Base-by-base conservation (phyloP, 2,888 invertebrate genomes). In the Agrotis puta region DNA sequence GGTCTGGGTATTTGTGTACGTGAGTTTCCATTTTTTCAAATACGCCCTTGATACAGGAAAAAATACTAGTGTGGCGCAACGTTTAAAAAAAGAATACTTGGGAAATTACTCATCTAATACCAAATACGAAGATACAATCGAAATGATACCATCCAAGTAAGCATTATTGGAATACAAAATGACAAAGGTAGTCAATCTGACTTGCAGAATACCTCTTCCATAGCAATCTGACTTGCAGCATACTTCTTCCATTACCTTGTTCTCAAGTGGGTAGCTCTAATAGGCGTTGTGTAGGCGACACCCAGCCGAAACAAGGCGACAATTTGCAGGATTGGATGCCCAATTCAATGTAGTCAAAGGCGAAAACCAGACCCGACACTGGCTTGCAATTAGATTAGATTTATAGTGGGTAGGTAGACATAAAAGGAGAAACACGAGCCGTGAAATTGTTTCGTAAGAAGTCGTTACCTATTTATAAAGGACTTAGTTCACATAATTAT, bases 321-420 rank as follows among this genome's bases (percentile, higher is more conserved):
- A 66, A 77, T 77, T 76, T 76, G 51, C 20, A 59, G 27, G 39
- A 59, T 66, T 74, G 64, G 16, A 54, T 33, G 33, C 43, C 43
- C 61, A 77, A 77, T 77, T 81, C 7, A 63, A 76, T 70, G 39
- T 76, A 53, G 65, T 66, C 80, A 64, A 48, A 64, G 51, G 5
- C 53, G 20, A 63, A 62, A 39, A 74, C 58, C 6, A 53, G 24
- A 5, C 47, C 7, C 39, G 13, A 43, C 48, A 43, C 50, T n/a
- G 14, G 48, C 16, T 59, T 53, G 53, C 39, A 63, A 74, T 74
- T 58, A 65, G 45, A 51, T 53, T 27, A 56, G 33, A 79, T 80
- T 67, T 47, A 45, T 33, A 50, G 50, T 22, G 43, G 45, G 14
- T 50, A 56, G 14, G 14, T 61, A 48, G 24, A 39, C 13, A 18